phyloP scores from a whole-genome alignment of 2,888 invertebrate species.

The Epiblema foenella region DNA sequence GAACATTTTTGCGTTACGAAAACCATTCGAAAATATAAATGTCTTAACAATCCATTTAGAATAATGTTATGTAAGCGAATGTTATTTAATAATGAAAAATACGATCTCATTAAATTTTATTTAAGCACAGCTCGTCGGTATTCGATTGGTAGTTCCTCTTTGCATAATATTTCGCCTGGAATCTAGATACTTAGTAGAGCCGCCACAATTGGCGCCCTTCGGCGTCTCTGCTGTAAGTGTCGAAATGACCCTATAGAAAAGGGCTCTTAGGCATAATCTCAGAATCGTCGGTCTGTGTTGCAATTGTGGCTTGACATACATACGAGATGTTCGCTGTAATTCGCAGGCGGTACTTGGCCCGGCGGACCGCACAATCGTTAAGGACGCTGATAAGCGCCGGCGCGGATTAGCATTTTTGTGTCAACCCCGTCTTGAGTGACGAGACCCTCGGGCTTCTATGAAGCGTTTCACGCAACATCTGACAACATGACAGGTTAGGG shows the following conservation, averaged over 20 bases:
- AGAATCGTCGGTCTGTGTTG: conserved; percentile 64
- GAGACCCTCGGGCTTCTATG: conserved; percentile 6
- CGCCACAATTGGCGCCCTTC: conserved; percentile 27
- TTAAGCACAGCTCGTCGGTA: background rate
- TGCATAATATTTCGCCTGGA: background rate
- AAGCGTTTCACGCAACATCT: conserved; percentile 39
- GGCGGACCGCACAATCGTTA: conserved; percentile 48
- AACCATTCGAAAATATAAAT: conserved; percentile 70
- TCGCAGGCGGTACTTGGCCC: conserved; percentile 57
- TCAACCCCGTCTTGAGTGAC: conserved; percentile 33
- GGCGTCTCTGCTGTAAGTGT: conserved; percentile 49
- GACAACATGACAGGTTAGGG: conserved; percentile 41
- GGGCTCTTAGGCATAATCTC: conserved; percentile 72
- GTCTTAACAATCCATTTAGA: conserved; percentile 59
- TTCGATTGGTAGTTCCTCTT: background rate
- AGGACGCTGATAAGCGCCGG: conserved; percentile 40
- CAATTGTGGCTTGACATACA: conserved; percentile 79
- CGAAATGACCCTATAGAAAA: conserved; percentile 69
- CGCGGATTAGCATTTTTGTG: conserved; percentile 35
- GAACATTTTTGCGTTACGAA: conserved; percentile 61
- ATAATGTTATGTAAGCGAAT: conserved; percentile 54
- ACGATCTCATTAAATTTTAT: background rate
- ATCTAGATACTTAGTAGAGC: background rate
- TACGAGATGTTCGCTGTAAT: conserved; percentile 63
- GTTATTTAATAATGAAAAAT: conserved; percentile 10